Percentiles rank a stretch among this genome's conserved stretches.
These are phyloP conservation scores for Paramormyrops hopkinsi DNA, from an alignment of 2,797 vertebrate genomes.

Conservation along the genomic window DNA sequence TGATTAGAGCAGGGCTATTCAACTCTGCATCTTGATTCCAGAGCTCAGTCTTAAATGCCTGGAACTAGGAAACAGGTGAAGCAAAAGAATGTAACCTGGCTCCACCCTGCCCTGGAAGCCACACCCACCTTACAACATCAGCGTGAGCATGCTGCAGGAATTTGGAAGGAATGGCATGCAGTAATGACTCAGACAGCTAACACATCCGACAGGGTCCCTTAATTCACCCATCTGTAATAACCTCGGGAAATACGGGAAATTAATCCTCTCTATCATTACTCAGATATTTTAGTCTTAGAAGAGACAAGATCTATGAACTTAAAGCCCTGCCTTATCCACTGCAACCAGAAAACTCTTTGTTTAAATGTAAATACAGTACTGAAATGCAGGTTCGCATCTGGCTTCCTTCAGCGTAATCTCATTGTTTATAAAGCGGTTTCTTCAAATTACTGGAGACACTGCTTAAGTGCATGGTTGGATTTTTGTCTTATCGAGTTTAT, in stretches of 20 bases:
- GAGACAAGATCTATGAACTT: not conserved
- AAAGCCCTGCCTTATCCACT: not conserved
- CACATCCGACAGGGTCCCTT: not conserved
- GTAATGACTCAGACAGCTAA: not conserved
- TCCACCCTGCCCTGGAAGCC: not conserved
- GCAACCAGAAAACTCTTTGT: not conserved
- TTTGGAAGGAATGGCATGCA: not conserved
- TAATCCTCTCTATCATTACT: not conserved
- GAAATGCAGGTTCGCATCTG: not conserved
- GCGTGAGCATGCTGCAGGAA: not conserved
- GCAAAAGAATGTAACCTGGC: not conserved
- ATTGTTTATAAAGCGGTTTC: slow-evolving; percentile 5
- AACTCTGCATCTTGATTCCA: not conserved
- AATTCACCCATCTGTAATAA: not conserved
- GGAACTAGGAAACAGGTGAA: not conserved
- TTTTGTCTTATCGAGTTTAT: not conserved
- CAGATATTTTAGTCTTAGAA: not conserved
- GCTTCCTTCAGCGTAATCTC: slow-evolving; percentile 1
- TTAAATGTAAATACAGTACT: not conserved
- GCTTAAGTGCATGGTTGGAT: not conserved
- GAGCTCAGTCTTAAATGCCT: not conserved
- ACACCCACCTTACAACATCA: not conserved
- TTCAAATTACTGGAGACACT: not conserved
- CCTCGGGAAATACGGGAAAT: not conserved
- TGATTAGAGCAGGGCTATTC: not conserved